Evolutionary conservation across 2,888 invertebrate genomes (phyloP).

Genomic region (Agrilus biguttatus): DNA sequence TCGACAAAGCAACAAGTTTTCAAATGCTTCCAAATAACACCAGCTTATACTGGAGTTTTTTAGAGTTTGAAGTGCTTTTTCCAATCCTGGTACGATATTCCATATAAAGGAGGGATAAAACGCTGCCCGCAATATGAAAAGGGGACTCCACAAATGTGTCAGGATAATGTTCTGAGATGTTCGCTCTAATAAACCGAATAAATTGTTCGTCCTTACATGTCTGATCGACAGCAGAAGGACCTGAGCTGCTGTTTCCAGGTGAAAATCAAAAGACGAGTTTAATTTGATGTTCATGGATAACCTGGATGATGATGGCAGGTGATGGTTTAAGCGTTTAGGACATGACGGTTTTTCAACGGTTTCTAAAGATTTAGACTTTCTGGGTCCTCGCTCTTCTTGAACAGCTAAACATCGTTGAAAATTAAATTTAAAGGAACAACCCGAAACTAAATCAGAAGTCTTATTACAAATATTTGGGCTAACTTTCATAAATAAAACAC

Average conservation of each 20-base stretch:
- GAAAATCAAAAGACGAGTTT: conserved; percentile 16
- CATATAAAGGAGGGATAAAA: conserved; percentile 39
- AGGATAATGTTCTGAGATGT: conserved; percentile 41
- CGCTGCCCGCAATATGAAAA: conserved; percentile 42
- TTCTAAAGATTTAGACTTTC: conserved; percentile 31
- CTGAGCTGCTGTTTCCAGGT: conserved; percentile 43
- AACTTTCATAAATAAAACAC: too few relatives aligned
- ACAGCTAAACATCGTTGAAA: conserved; percentile 42
- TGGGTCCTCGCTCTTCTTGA: conserved; percentile 71
- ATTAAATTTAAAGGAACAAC: too few relatives aligned
- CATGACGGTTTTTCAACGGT: conserved; percentile 2
- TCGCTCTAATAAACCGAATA: conserved; percentile 34
- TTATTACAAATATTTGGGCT: too few relatives aligned
- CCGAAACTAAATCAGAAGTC: too few relatives aligned
- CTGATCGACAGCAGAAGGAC: conserved; percentile 42
- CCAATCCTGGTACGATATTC: conserved; percentile 21
- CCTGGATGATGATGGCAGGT: not conserved
- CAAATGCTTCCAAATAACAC: conserved; percentile 20
- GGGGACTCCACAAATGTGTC: conserved; percentile 41
- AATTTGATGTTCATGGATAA: conserved; percentile 6
- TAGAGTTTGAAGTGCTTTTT: conserved; percentile 14
- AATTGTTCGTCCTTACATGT: conserved; percentile 38
- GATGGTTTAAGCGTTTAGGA: conserved; percentile 1
- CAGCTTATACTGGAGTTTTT: conserved; percentile 17
- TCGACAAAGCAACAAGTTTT: conserved; percentile 24